Base-by-base conservation (phyloP, 2,888 invertebrate genomes). In the Philopedon plagiatum region DNA sequence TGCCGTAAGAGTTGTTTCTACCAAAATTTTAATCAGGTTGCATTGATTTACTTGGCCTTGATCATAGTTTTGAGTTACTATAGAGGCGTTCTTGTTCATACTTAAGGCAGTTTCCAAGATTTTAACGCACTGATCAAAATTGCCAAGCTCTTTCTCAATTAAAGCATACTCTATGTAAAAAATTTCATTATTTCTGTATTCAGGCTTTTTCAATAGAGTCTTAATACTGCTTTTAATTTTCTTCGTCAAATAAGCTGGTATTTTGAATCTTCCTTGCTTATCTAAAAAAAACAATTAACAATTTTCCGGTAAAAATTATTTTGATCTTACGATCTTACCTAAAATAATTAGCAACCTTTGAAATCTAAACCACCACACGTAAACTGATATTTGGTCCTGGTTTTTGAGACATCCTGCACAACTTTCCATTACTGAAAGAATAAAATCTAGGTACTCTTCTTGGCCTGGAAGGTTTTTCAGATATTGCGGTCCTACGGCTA, bases 81-180 rank as follows among this genome's bases (percentile, higher is more conserved):
- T 78, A 49, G 77, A 73, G 26, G 71, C 74, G 37, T 65, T 77
- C 67, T 78, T 76, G 49, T 82, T 82, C 60, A 84, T 84, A 60
- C 81, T 79, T 71, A 89, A 81, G 4, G 89, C 85, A 19, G 87
- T 89, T 76, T 86, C 84, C 34, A 90, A 83, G 57, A 90, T 87
- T 75, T 86, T 87, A n/a, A 87, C 76, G 65, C 87, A 87, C 44
- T 79, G 85, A 11, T 87, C 86, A 5, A 80, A 74, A 76, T 86
- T 86, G 13, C 86, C 88, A 32, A 87, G 81, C 81, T 90, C 90
- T 61, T 85, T 85, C 80, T 91, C 91, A 65, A 90, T 86, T 56
- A 91, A 80, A 7, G 90, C 91, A 80, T 90, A 90, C 81, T 92
- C 92, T 3, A 87, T 86, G 79, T 90, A 92, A 74, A 90, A 88